Percentiles rank a stretch among this genome's conserved stretches.
These are phyloP conservation scores for Saiga tatarica DNA, from an alignment of 2,113 vertebrate genomes.

Conservation along the genomic window DNA sequence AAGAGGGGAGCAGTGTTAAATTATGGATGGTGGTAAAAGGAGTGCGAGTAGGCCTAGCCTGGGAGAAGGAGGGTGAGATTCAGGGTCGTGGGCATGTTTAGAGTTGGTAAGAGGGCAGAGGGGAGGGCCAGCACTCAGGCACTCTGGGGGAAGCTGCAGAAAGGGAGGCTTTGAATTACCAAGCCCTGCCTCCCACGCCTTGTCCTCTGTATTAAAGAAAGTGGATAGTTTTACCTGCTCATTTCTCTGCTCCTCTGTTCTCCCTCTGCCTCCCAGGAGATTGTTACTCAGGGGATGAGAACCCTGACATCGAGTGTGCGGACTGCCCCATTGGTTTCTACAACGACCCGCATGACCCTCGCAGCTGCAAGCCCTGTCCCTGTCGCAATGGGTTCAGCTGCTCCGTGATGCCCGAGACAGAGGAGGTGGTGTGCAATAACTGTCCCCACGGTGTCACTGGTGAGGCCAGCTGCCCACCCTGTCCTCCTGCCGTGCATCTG, in stretches of 20 bases:
- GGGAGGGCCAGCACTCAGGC: background rate
- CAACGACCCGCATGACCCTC: conserved; percentile 72
- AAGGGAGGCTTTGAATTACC: background rate
- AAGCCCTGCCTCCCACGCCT: background rate
- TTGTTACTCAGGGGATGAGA: conserved; percentile 89
- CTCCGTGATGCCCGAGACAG: conserved; percentile 66
- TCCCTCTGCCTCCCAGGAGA: conserved; percentile 81
- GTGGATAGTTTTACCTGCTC: background rate
- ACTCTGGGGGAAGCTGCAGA: background rate
- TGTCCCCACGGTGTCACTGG: conserved; percentile 89
- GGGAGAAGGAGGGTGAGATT: background rate
- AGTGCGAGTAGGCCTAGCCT: accelerated
- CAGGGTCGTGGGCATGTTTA: background rate
- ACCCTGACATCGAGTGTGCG: conserved; percentile 62
- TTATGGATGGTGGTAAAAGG: background rate
- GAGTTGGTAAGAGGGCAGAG: background rate
- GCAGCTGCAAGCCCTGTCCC: conserved; percentile 85
- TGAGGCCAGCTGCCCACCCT: conserved; percentile 62
- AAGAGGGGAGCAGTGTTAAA: background rate
- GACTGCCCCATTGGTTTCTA: conserved; percentile 87
- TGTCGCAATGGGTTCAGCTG: conserved; percentile 85
- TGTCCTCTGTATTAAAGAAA: background rate
- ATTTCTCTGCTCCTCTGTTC: background rate
- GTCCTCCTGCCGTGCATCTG: accelerated
- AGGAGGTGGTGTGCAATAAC: conserved; percentile 82